Evolutionary conservation across 2,888 invertebrate genomes (phyloP), one percentile per base, ranked within the genome.

Genomic region (Drosophila testacea): DNA sequence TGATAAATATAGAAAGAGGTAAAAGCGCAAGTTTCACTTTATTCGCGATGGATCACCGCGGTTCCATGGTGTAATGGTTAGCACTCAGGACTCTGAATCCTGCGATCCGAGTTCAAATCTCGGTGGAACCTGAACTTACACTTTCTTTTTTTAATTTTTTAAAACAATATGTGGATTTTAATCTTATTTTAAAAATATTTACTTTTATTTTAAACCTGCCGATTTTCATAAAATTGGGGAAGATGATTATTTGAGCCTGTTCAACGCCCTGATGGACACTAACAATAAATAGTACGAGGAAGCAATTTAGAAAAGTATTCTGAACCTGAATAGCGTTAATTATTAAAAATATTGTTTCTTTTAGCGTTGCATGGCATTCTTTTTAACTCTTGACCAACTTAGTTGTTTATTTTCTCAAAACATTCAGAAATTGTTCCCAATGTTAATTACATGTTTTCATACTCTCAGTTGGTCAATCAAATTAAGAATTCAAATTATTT

Each of bases 31-130:
- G 48, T 51, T 22, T 44, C 56, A 57, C 5, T 27, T 59, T 46
- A 56, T 44, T 46, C 30, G 11, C 1, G 0, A 3, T 0, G 0
- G 44, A 65, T 67, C 56, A 56, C 4, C 22, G 48, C 56, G 93
- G 93, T 93, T 92, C 93, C 93, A 93, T 93, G 93, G 93, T 93
- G 93, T 93, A 93, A 93, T 93, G 93, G 93, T 93, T 93, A 93
- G 93, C 93, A 93, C 93, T 93, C 93, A 93, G 93, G 93, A 93
- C 93, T 93, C 92, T 93, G 92, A 93, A 93, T 93, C 92, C 92
- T 91, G 92, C 91, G 92, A 93, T 91, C 92, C 92, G 92, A 92
- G 92, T 92, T 92, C 92, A 92, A 92, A 91, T 92, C 92, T 92
- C 92, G 92, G 92, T 92, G 92, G 92, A 89, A 92, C 92, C 55